phyloP scores from a whole-genome alignment of 2,113 vertebrate species.

The Regulus satrapa region DNA sequence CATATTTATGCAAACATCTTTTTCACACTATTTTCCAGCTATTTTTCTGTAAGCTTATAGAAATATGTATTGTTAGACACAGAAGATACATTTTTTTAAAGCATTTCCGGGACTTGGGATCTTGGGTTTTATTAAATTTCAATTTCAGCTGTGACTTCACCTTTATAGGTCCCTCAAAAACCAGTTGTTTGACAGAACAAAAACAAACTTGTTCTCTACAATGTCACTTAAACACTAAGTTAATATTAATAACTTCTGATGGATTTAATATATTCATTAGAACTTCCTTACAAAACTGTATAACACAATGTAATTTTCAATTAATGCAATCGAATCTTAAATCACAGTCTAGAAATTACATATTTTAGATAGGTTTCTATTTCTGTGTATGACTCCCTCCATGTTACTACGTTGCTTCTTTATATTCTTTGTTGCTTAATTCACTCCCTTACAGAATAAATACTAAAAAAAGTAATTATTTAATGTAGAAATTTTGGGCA shows the following conservation, averaged over 20 bases:
- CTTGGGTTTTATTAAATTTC: neutral
- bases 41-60: neutral
- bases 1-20: conserved; percentile 9
- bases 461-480: neutral
- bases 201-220: neutral
- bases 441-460: neutral
- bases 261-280: neutral
- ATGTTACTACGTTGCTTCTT: neutral
- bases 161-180: neutral
- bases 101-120: neutral
- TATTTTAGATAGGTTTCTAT: neutral
- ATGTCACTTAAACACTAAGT: neutral
- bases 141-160: neutral
- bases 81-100: neutral
- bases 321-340: neutral
- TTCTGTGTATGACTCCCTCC: neutral
- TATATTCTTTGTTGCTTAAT: neutral
- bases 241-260: neutral
- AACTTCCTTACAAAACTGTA: neutral
- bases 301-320: neutral
- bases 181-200: neutral
- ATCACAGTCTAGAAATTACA: neutral
- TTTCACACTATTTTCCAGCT: neutral
- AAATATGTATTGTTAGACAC: neutral
- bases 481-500: neutral